Evolutionary conservation across 2,113 vertebrate species (phyloP).

Genomic region (Coregonus clupeaformis): DNA sequence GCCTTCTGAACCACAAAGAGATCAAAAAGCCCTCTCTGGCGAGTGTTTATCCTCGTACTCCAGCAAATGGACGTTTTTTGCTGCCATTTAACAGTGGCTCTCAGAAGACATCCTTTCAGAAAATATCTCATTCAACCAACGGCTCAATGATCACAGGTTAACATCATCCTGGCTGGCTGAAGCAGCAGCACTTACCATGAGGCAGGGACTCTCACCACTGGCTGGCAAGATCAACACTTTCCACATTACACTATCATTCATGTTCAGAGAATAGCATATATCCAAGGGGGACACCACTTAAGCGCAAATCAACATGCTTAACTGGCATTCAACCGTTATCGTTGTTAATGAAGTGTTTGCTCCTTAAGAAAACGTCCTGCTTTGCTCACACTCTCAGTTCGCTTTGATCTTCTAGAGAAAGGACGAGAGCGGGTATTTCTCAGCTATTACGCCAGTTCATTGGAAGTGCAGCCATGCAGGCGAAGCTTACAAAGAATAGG

Average conservation of each 20-base stretch:
- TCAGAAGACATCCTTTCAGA: neutral
- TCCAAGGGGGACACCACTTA: too few species aligned
- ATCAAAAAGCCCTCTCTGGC: neutral
- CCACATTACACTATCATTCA: too few species aligned
- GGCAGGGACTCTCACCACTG: too few species aligned
- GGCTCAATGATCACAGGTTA: neutral
- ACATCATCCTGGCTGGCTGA: neutral
- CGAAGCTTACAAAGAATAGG: neutral
- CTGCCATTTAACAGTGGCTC: neutral
- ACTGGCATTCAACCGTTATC: too few species aligned
- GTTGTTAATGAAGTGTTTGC: too few species aligned
- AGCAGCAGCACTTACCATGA: too few species aligned
- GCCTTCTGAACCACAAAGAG: neutral
- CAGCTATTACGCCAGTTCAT: neutral
- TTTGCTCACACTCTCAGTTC: too few species aligned
- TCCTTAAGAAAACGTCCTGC: too few species aligned
- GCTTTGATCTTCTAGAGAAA: neutral
- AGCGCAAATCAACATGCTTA: too few species aligned
- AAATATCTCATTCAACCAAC: neutral
- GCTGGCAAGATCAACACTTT: too few species aligned
- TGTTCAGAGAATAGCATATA: too few species aligned
- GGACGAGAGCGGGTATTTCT: too few species aligned
- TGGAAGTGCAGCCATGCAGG: neutral
- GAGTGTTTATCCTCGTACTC: neutral
- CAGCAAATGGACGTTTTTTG: neutral